phyloP scores from a whole-genome alignment of 1,140 invertebrate genomes.

The Brachionus paranguensis region DNA sequence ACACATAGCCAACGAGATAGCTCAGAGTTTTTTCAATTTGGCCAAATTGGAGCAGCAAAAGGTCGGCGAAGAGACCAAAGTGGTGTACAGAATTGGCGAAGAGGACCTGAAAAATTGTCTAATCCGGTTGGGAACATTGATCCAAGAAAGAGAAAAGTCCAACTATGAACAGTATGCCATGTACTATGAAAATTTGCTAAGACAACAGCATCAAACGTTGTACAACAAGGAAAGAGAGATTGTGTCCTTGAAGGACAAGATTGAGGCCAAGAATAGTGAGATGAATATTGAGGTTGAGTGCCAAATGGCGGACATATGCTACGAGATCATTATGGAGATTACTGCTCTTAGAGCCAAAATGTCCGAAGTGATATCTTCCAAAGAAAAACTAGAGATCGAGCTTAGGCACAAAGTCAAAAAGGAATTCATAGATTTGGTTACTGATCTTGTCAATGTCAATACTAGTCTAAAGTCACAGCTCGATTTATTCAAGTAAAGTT shows the following conservation, averaged over 20 bases:
- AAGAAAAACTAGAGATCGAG: conserved; percentile 47
- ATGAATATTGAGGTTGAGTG: conserved; percentile 51
- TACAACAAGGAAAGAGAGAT: conserved; percentile 49
- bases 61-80: neutral
- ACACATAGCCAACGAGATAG: conserved; percentile 51
- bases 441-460: conserved; percentile 48
- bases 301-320: conserved; percentile 48
- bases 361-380: conserved; percentile 49
- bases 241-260: conserved; percentile 47
- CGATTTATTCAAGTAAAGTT: conserved; percentile 51
- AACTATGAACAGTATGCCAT: conserved; percentile 54
- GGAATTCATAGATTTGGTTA: conserved; percentile 52
- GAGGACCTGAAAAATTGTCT: conserved; percentile 48
- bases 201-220: conserved; percentile 49
- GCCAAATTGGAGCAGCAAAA: conserved; percentile 44
- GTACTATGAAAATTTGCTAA: conserved; percentile 53
- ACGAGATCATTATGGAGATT: conserved; percentile 52
- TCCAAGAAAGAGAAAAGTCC: conserved; percentile 50
- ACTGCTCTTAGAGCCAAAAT: conserved; percentile 52
- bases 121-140: conserved; percentile 44
- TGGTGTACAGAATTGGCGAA: conserved; percentile 43
- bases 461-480: conserved; percentile 49
- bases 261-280: conserved; percentile 45
- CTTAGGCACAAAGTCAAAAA: conserved; percentile 49
- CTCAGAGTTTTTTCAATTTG: conserved; percentile 45